phyloP scores from a whole-genome alignment of 2,797 vertebrate genomes.

The Tachyglossus aculeatus region DNA sequence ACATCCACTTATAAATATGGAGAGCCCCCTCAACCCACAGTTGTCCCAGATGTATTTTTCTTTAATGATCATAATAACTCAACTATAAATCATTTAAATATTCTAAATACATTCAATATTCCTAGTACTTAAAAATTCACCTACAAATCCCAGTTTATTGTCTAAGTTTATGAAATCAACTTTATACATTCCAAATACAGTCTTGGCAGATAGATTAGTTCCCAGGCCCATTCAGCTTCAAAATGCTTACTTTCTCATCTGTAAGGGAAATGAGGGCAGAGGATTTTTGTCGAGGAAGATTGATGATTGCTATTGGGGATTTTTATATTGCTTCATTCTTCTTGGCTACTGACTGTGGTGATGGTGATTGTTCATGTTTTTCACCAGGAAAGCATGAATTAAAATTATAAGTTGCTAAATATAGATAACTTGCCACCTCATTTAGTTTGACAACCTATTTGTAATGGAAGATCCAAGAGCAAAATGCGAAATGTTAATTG shows the following conservation, averaged over 20 bases:
- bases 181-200: neutral
- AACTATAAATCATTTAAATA: too few relatives aligned
- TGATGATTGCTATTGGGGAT: constrained; percentile 9
- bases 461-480: constrained; percentile 51
- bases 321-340: constrained; percentile 48
- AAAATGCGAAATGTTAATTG: constrained; percentile 60
- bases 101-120: too few relatives aligned
- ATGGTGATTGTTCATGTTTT: constrained; percentile 44
- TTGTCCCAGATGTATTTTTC: too few relatives aligned
- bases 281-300: constrained; percentile 28
- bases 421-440: constrained; percentile 43
- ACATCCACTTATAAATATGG: too few relatives aligned
- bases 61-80: too few relatives aligned
- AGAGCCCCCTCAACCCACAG: too few relatives aligned
- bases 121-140: constrained; percentile 1
- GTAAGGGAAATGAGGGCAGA: constrained; percentile 15
- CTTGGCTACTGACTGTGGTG: constrained; percentile 24
- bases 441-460: constrained; percentile 54
- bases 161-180: neutral
- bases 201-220: neutral
- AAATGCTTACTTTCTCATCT: constrained; percentile 2
- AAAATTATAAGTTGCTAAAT: constrained; percentile 58
- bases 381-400: constrained; percentile 40
- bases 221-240: constrained; percentile 20
- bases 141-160: neutral